phyloP scores from a whole-genome alignment of 2,888 invertebrate species.

The Xanthorhoe spadicearia region DNA sequence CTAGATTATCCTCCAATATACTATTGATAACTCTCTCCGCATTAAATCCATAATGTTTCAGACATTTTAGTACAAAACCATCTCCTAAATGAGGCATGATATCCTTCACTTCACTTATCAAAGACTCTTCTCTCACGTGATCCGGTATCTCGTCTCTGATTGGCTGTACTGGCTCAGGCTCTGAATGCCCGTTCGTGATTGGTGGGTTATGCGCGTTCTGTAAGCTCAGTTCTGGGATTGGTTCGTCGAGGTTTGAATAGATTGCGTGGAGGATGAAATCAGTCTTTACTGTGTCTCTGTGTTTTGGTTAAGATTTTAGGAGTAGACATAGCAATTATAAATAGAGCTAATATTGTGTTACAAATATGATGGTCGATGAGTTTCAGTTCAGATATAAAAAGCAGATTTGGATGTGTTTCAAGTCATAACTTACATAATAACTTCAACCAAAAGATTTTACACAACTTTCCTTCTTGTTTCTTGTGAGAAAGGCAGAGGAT shows the following conservation, averaged over 20 bases:
- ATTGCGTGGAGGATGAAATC: constrained; percentile 83
- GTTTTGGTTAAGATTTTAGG: constrained; percentile 10
- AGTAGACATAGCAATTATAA: too few relatives aligned
- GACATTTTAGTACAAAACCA: constrained; percentile 89
- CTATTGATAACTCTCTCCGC: constrained; percentile 92
- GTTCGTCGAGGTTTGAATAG: constrained; percentile 75
- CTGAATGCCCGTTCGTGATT: constrained; percentile 61
- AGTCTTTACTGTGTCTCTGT: constrained; percentile 83
- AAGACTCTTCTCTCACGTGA: constrained; percentile 73
- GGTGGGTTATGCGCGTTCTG: constrained; percentile 26
- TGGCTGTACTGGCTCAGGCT: constrained; percentile 42
- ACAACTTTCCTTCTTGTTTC: too few relatives aligned
- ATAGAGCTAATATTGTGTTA: too few relatives aligned
- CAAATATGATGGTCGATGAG: too few relatives aligned
- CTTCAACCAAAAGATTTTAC: too few relatives aligned
- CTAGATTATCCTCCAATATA: constrained; percentile 89
- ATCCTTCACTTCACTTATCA: constrained; percentile 88
- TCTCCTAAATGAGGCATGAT: constrained; percentile 93
- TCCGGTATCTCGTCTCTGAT: constrained; percentile 72
- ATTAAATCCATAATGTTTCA: constrained; percentile 91
- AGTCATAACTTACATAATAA: too few relatives aligned
- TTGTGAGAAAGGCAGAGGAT: too few relatives aligned
- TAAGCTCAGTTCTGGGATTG: constrained; percentile 50
- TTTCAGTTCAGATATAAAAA: too few relatives aligned
- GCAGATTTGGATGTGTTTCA: too few relatives aligned